Evolutionary conservation across 2,888 invertebrate species (phyloP).

Genomic region (Drosophila formosana): DNA sequence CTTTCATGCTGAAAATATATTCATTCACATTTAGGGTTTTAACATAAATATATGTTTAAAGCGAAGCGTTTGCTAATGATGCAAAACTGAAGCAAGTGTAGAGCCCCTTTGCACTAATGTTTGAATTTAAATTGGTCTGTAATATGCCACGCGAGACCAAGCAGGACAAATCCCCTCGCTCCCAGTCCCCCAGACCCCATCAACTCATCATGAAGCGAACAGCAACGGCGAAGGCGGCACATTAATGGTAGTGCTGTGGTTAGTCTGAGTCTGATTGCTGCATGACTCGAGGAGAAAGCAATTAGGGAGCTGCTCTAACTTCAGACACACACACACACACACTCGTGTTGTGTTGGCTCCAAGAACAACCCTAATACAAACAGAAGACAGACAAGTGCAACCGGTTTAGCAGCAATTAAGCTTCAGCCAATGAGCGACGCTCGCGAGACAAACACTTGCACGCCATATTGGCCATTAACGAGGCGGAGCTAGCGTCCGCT

Average conservation of each 20-base stretch:
- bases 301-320: conserved; percentile 63
- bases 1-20: background rate
- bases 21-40: background rate
- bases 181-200: background rate
- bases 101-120: conserved; percentile 49
- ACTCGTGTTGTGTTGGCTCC: conserved; percentile 6
- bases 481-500: conserved; percentile 69
- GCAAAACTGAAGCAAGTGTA: conserved; percentile 42
- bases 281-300: conserved; percentile 80
- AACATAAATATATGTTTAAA: background rate
- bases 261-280: conserved; percentile 75
- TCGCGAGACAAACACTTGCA: conserved; percentile 38
- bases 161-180: background rate
- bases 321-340: conserved; percentile 11
- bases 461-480: conserved; percentile 79
- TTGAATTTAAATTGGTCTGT: conserved; percentile 62
- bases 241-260: conserved; percentile 68
- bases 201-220: background rate
- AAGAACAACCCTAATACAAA: conserved; percentile 49
- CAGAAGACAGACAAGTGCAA: conserved; percentile 51
- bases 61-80: conserved; percentile 47
- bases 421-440: conserved; percentile 51
- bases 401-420: conserved; percentile 72
- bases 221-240: conserved; percentile 30
- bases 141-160: conserved; percentile 68